Base-by-base conservation (phyloP, 1,140 invertebrate species). In the Bombus polaris region DNA sequence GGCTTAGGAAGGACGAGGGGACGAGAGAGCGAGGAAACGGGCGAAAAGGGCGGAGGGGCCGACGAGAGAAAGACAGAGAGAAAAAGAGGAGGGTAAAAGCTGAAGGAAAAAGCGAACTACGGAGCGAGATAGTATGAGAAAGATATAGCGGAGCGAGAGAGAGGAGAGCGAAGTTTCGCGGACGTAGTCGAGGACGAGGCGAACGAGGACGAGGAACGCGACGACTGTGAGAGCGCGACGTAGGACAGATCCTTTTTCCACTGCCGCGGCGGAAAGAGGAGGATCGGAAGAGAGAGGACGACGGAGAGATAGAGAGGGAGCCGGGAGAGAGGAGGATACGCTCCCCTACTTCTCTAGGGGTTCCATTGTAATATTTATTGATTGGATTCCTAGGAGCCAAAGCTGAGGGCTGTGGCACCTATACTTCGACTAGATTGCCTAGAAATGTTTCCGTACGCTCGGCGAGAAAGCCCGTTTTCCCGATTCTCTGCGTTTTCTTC, bases 361-460 rank as follows among this genome's bases (percentile, higher is more conserved):
- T 92, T 94, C 94, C 94, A 95, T 95, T 95, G 94, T 95, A 95
- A 95, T 95, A 95, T 95, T 95, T 95, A 95, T 95, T 95, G 95
- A 95, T 95, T 95, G 94, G 94, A 95, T 94, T 95, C 93, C 94
- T 92, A 93, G 92, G 91, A 91, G 92, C 92, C 91, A 91, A 92
- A 88, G 90, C 90, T 85, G 88, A 88, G 89, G 81, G 81, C 86
- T 81, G 86, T 83, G 86, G 83, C 78, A 68, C 77, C 87, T 88
- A 84, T 87, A 86, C 73, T 81, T 78, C 72, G 78, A n/a, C 83
- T 88, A 88, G 78, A 88, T 86, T 72, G 78, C 74, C 87, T 88
- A 88, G 84, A 86, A 88, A 84, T 44, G 71, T 76, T 85, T 87
- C 82, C 68, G 44, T 32, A 15, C 47, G 15, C 39, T 18, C 62